Evolutionary conservation across 2,797 vertebrate species (phyloP), one percentile per base, ranked within the genome.

Genomic region (Gambelia wislizenii): DNA sequence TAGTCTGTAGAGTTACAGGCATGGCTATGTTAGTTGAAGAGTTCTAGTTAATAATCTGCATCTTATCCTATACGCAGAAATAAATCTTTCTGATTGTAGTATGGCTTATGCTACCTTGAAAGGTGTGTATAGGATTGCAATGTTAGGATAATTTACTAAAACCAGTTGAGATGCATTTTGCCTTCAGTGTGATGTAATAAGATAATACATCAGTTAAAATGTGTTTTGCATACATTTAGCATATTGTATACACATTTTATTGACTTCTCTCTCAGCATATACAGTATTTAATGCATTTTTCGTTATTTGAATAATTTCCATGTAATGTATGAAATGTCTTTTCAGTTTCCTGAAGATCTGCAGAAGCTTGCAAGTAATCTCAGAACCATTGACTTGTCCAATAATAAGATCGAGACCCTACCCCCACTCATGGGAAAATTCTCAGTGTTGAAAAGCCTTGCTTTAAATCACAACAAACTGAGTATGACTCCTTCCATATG

Each of bases 321-420:
- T 82, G 10, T 44, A 76, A 0, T 91, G 8, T 94, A 8, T 92
- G 87, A 91, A 84, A 84, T 89, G 47, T 78, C 91, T 94, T 94
- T 89, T 86, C 92, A 99, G 99, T 99, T 99, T 95, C 99, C 99
- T 3, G 98, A 98, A 96, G 99, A 99, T 91, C 98, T 99, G 85
- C 98, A 99, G 96, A 98, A 97, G 91, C 96, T 99, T 85, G 96
- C 97, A 1, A 95, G 95, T 59, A 99, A 98, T 95, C 97, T 99
- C 80, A 97, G 99, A 91, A 99, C 98, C 0, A 98, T 99, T 78
- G 98, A 99, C 87, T 97, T 99, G 94, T 99, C 99, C 0, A 97
- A 95, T 91, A 99, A 99, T 96, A 99, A 98, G 97, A 98, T 99
- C 44, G 98, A 99, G 89, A 91, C 95, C n/a, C 97, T 99, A 75